A percentile compares a stretch with the other conserved stretches of the same genome.
phyloP scores from a whole-genome alignment of 2,797 vertebrate species.

The Sciaenops ocellatus region DNA sequence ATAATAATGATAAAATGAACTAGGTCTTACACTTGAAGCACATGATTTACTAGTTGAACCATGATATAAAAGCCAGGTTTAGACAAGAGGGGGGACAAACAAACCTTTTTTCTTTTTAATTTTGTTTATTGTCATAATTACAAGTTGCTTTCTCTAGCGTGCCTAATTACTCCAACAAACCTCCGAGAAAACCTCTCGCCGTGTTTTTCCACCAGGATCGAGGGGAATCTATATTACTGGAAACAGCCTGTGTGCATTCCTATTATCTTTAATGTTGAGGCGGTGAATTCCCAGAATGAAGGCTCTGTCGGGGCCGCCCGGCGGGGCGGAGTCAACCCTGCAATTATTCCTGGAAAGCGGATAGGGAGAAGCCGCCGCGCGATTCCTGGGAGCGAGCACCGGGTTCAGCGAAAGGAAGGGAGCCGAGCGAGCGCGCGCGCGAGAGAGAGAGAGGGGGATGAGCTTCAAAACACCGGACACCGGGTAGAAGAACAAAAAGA shows the following conservation, averaged over 20 bases:
- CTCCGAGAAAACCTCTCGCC: conserved; percentile 70
- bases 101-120: background rate
- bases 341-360: conserved; percentile 83
- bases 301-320: conserved; percentile 71
- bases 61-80: background rate
- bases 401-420: conserved; percentile 57
- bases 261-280: conserved; percentile 84
- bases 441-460: too few relatives aligned
- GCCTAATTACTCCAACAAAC: conserved; percentile 52
- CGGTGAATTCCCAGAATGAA: conserved; percentile 82
- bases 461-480: too few relatives aligned
- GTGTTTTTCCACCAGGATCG: conserved; percentile 70
- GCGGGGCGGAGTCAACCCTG: conserved; percentile 77
- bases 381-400: conserved; percentile 70
- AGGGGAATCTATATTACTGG: conserved; percentile 80
- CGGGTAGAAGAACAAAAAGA: too few relatives aligned
- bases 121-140: conserved; percentile 50
- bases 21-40: background rate
- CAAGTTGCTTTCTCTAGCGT: conserved; percentile 53
- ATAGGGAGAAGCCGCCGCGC: conserved; percentile 81
- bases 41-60: background rate
- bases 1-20: background rate
- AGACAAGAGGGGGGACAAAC: background rate
- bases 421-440: too few relatives aligned
- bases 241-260: conserved; percentile 79